Conservation (phyloP, 37 sponge, comb jelly and placozoan species). For the Aplysina aerophoba region DNA sequence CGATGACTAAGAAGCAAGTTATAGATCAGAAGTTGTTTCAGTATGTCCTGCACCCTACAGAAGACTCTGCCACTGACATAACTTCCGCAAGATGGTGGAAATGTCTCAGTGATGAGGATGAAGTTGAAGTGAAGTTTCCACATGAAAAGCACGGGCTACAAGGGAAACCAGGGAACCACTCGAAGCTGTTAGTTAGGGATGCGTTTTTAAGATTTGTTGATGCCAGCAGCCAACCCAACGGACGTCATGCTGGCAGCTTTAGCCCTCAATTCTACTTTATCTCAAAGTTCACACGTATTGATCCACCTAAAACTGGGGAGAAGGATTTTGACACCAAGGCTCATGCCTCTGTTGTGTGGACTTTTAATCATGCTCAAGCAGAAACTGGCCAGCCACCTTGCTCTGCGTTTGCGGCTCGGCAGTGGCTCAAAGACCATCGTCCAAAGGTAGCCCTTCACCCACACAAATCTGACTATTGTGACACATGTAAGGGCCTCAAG, state of each 20-base stretch:
- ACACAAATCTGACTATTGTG: conserved; percentile 56
- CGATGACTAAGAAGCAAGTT: conserved; percentile 36
- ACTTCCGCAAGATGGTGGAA: conserved; percentile 29
- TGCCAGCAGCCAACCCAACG: conserved; percentile 52
- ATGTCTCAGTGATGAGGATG: conserved; percentile 29
- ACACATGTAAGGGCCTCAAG: conserved; percentile 41
- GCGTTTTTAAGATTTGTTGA: conserved; percentile 66
- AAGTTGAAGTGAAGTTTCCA: conserved; percentile 49
- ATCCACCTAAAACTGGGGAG: not conserved
- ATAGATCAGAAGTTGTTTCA: conserved; percentile 7
- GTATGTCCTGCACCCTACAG: conserved; percentile 75
- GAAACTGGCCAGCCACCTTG: conserved; percentile 26
- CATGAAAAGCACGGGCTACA: conserved; percentile 38
- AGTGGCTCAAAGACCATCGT: conserved; percentile 57
- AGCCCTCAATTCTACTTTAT: conserved; percentile 46
- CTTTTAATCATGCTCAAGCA: conserved; percentile 45
- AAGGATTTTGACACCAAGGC: conserved; percentile 27
- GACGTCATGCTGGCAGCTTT: conserved; percentile 52
- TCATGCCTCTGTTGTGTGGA: conserved; percentile 7
- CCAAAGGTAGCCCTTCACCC: conserved; percentile 45
- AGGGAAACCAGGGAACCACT: conserved; percentile 20
- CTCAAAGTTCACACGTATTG: conserved; percentile 33
- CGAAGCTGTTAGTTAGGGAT: conserved; percentile 18
- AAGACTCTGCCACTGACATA: conserved; percentile 40
- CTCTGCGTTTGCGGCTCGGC: conserved; percentile 21